Evolutionary conservation across 2,797 vertebrate genomes (phyloP).

Genomic region (Megaceryle alcyon): DNA sequence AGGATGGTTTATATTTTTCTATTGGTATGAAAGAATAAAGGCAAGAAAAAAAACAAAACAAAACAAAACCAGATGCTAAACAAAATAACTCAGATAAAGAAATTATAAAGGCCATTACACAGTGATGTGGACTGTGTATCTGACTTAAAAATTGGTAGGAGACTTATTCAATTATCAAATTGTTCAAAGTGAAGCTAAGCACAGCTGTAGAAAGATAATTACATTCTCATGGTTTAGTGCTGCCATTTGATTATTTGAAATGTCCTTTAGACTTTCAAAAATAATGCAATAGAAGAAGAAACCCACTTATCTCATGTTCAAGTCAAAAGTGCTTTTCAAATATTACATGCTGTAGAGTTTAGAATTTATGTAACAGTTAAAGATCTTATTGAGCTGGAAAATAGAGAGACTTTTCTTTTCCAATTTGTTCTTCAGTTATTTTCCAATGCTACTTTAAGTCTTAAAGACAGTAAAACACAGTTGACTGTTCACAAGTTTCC

Average conservation of each 20-base stretch:
- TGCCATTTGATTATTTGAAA: conserved; percentile 65
- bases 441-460: conserved; percentile 62
- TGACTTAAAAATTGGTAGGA: conserved; percentile 1
- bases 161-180: conserved; percentile 68
- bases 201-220: conserved; percentile 60
- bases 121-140: conserved; percentile 13
- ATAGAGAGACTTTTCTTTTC: conserved; percentile 56
- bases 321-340: conserved; percentile 67
- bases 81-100: conserved; percentile 14
- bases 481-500: conserved; percentile 26
- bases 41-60: neutral
- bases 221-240: conserved; percentile 53
- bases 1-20: neutral
- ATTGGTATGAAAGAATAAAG: neutral
- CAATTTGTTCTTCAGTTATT: conserved; percentile 69
- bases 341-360: conserved; percentile 52
- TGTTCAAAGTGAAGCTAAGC: conserved; percentile 57
- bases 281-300: conserved; percentile 50
- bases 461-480: conserved; percentile 25
- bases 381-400: conserved; percentile 76
- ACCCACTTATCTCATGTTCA: conserved; percentile 31
- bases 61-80: neutral
- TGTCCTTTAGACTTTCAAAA: conserved; percentile 50
- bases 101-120: conserved; percentile 6
- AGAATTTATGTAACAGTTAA: conserved; percentile 72